These are phyloP conservation scores for Rotaria macrura DNA, from an alignment of 2,888 invertebrate species.

Conservation along the genomic window DNA sequence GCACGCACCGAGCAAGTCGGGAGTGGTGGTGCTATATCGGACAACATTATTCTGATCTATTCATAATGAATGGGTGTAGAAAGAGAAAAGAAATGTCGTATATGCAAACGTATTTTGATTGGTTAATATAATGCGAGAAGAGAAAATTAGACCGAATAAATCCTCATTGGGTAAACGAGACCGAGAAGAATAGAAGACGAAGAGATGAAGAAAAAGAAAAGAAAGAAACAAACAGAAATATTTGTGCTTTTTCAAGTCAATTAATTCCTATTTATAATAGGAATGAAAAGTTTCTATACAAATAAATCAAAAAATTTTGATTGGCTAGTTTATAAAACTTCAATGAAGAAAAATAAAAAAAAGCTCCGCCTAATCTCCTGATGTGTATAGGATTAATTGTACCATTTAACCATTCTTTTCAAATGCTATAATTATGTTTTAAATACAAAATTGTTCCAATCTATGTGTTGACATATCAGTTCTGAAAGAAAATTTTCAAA, in stretches of 20 bases:
- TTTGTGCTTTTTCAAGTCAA: neutral
- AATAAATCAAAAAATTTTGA: neutral
- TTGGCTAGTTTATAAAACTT: neutral
- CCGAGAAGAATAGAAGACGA: neutral
- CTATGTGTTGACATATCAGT: neutral
- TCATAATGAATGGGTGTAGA: neutral
- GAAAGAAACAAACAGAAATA: neutral
- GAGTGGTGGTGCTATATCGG: neutral
- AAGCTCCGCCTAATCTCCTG: neutral
- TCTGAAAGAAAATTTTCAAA: neutral
- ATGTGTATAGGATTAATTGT: neutral
- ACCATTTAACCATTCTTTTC: neutral
- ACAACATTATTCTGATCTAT: constrained; percentile 15
- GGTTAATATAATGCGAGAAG: neutral
- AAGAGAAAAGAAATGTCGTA: neutral
- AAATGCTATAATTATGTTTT: neutral
- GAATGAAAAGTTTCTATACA: neutral
- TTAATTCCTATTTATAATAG: neutral
- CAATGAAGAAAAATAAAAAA: neutral
- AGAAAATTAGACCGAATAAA: neutral
- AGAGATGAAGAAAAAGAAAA: neutral
- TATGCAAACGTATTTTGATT: neutral
- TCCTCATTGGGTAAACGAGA: neutral
- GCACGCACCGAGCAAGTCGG: neutral
- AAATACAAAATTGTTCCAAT: neutral